Evolutionary conservation across 2,888 invertebrate species (phyloP).

Genomic region (Alsophila aescularia): DNA sequence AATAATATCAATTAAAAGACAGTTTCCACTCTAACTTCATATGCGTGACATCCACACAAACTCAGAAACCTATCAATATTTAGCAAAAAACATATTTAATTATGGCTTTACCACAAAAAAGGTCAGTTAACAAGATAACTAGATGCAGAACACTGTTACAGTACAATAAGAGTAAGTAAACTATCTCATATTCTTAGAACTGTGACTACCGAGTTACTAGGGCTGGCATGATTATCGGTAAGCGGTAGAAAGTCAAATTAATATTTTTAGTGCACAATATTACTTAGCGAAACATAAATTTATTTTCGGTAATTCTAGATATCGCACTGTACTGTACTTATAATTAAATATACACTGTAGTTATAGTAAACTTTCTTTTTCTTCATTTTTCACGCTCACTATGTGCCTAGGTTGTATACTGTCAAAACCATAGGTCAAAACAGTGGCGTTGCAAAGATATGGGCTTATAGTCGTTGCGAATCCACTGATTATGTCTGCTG

Average conservation of each 20-base stretch:
- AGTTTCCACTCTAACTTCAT: not conserved
- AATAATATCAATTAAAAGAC: not conserved
- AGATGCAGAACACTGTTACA: slow-evolving; percentile 6
- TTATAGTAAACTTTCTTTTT: too few relatives aligned
- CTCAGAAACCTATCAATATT: not conserved
- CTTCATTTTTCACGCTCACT: too few relatives aligned
- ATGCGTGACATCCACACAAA: not conserved
- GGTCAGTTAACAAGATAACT: slow-evolving; percentile 16
- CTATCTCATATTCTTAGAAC: not conserved
- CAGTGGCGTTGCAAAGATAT: not conserved
- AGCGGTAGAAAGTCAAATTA: too few relatives aligned
- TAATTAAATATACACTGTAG: too few relatives aligned
- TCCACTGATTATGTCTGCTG: slow-evolving; percentile 43
- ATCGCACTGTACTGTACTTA: too few relatives aligned
- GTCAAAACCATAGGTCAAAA: too few relatives aligned
- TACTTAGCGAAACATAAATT: too few relatives aligned
- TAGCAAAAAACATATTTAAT: slow-evolving; percentile 27
- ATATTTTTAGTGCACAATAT: too few relatives aligned
- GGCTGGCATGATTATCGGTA: not conserved
- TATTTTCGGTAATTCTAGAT: too few relatives aligned
- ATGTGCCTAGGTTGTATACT: not conserved
- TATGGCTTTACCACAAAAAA: slow-evolving; percentile 19
- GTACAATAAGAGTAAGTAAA: slow-evolving; percentile 11
- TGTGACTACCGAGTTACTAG: not conserved
- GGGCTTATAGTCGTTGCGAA: slow-evolving; percentile 36